Conservation (phyloP, 2,113 vertebrate species). For the Gasterosteus nipponicus region DNA sequence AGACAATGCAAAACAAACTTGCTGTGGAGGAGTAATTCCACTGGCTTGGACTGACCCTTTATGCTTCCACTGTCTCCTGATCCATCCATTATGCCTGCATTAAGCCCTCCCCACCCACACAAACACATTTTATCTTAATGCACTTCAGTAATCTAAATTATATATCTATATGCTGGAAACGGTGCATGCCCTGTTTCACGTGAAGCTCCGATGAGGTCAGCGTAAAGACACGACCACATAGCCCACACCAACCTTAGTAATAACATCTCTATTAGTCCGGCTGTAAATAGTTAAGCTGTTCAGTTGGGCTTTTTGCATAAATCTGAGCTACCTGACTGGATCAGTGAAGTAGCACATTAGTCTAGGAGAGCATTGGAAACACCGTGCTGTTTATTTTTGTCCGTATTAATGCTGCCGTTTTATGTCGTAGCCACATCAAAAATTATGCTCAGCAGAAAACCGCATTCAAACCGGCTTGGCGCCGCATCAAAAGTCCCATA, state of each 20-base stretch:
- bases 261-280: neutral
- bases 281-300: neutral
- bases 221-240: neutral
- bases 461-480: constrained; percentile 12
- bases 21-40: neutral
- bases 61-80: neutral
- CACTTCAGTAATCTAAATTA: neutral
- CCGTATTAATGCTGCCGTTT: constrained; percentile 3
- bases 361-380: neutral
- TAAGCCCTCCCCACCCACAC: neutral
- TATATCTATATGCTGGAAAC: neutral
- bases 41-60: neutral
- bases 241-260: neutral
- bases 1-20: constrained; percentile 6
- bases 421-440: constrained; percentile 14
- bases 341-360: neutral
- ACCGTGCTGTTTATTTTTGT: neutral
- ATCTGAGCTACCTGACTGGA: neutral
- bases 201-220: neutral
- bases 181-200: neutral
- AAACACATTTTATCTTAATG: neutral
- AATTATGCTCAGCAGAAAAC: neutral
- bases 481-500: neutral
- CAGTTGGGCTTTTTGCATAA: neutral
- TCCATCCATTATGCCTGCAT: neutral